phyloP scores from a whole-genome alignment of 2,797 vertebrate genomes.

The Myotis pilosus region DNA sequence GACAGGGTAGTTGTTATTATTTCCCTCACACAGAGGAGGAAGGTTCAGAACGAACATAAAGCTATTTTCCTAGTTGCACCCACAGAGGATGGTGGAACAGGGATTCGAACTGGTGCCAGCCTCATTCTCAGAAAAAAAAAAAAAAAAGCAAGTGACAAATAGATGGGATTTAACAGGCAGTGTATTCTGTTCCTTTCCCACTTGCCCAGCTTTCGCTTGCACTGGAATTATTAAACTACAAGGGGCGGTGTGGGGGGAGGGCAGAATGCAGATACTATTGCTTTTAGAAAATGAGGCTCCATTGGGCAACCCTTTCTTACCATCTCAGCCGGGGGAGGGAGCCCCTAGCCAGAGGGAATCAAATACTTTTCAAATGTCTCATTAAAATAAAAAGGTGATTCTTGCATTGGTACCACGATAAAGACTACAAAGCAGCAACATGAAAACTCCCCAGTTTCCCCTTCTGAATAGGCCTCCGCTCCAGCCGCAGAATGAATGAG shows the following conservation, averaged over 20 bases:
- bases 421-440: conserved; percentile 80
- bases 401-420: conserved; percentile 75
- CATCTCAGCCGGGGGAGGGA: conserved; percentile 72
- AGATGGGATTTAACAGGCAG: neutral
- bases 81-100: neutral
- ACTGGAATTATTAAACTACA: conserved; percentile 68
- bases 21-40: neutral
- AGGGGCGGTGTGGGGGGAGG: neutral
- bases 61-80: neutral
- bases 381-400: conserved; percentile 83
- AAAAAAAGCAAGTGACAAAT: neutral
- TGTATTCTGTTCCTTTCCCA: conserved; percentile 39
- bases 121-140: neutral
- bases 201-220: conserved; percentile 34
- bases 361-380: conserved; percentile 82
- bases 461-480: conserved; percentile 78
- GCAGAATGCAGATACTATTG: conserved; percentile 66
- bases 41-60: neutral
- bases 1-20: neutral
- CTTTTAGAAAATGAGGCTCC: conserved; percentile 74
- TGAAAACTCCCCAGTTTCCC: conserved; percentile 75
- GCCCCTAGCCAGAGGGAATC: conserved; percentile 75
- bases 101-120: conserved; percentile 53
- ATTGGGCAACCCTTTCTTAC: conserved; percentile 66
- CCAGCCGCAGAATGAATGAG: conserved; percentile 78